Conservation (phyloP, 2,797 vertebrate genomes). For the Poecilia velifera region DNA sequence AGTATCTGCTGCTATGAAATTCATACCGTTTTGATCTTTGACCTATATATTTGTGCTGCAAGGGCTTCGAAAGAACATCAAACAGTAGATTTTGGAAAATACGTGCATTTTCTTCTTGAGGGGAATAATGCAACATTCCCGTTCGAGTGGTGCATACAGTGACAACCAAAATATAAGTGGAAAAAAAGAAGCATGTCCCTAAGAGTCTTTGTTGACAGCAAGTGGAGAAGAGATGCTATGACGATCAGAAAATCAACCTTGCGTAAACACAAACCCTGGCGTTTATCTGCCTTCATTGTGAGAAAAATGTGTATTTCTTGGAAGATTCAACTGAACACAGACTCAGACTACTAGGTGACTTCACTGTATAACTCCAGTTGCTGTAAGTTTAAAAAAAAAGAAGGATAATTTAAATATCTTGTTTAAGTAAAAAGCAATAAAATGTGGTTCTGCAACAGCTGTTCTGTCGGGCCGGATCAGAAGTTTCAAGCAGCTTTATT, state of each 20-base stretch:
- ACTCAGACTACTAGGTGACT: slow-evolving; percentile 1
- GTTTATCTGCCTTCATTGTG: not conserved
- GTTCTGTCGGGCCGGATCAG: not conserved
- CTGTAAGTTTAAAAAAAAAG: not conserved
- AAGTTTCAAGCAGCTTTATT: not conserved
- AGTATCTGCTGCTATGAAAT: slow-evolving; percentile 32
- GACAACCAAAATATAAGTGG: not conserved
- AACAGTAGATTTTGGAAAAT: slow-evolving; percentile 18
- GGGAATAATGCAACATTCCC: not conserved
- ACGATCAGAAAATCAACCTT: not conserved
- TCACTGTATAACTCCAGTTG: slow-evolving; percentile 6
- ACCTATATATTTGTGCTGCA: slow-evolving; percentile 17
- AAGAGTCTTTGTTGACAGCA: not conserved
- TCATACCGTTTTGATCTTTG: slow-evolving; percentile 18
- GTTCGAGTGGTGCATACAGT: not conserved
- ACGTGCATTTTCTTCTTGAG: not conserved
- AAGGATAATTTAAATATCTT: not conserved
- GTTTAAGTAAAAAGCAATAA: slow-evolving; percentile 29
- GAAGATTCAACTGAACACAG: not conserved
- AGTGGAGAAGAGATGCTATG: not conserved
- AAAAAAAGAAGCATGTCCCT: not conserved
- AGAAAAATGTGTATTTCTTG: not conserved
- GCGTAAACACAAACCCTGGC: not conserved
- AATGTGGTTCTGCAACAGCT: slow-evolving; percentile 3
- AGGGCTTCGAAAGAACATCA: slow-evolving; percentile 34